Conservation (phyloP, 2,888 invertebrate genomes). For the Leuctra nigra region DNA sequence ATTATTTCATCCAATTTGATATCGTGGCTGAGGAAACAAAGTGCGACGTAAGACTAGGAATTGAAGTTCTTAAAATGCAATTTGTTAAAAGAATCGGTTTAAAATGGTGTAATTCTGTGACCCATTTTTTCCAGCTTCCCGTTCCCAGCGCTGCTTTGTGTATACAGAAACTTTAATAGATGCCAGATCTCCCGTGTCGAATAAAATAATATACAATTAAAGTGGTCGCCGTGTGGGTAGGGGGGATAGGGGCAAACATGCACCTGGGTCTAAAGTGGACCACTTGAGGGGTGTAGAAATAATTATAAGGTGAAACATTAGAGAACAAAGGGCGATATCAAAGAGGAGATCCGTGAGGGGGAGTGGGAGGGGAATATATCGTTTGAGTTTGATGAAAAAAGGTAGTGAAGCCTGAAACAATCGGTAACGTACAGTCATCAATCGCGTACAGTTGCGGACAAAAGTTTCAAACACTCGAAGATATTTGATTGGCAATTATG, state of each 20-base stretch:
- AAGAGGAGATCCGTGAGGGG: slow-evolving; percentile 4
- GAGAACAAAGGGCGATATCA: slow-evolving; percentile 22
- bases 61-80: neutral
- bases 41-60: too few relatives aligned
- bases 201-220: slow-evolving; percentile 17
- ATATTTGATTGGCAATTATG: neutral
- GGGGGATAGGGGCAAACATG: neutral
- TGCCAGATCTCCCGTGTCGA: neutral
- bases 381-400: slow-evolving; percentile 17
- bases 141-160: neutral
- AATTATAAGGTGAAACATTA: slow-evolving; percentile 22
- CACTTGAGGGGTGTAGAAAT: slow-evolving; percentile 17
- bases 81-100: neutral
- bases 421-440: slow-evolving; percentile 11
- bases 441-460: neutral
- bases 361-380: slow-evolving; percentile 8
- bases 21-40: neutral
- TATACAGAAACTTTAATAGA: neutral
- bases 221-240: neutral
- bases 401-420: slow-evolving; percentile 15
- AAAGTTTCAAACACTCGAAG: neutral
- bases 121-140: slow-evolving; percentile 1
- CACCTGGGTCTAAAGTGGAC: slow-evolving; percentile 11
- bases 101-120: neutral
- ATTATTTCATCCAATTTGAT: neutral